Base-by-base conservation (phyloP, 2,797 vertebrate species). In the Siniperca undulata region DNA sequence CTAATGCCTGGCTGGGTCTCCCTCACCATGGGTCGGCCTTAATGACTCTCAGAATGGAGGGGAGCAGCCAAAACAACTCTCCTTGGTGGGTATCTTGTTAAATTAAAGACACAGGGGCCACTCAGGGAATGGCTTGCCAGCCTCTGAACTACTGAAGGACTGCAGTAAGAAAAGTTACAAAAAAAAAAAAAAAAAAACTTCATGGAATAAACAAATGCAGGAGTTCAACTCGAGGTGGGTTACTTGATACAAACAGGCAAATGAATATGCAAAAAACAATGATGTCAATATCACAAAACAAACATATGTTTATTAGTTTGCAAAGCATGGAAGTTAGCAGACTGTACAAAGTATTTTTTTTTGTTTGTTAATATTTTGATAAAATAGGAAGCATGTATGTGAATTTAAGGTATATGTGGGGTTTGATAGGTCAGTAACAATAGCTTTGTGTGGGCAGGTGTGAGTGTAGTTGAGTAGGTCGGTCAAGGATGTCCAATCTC, bases 241-340 rank as follows among this genome's bases (percentile, higher is more conserved):
- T 67, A 90, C 90, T 44, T 70, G 91, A 92, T 82, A 91, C 84
- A 85, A 83, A 84, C 74, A 93, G 74, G 85, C 77, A 89, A 88
- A 92, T 89, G 61, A 84, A 86, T 83, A 93, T 91, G 90, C 85
- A 93, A 93, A 50, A 92, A 80, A 69, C 81, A 82, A 81, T 48
- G 46, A 75, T 44, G 36, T 78, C 77, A 65, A 75, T 77, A 83
- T 85, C 77, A 65, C 74, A 78, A 84, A 89, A 80, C 82, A 91
- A 91, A 91, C 82, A 86, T 70, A 83, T 74, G 80, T 70, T 83
- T 52, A 83, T 85, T 59, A 52, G 66, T 81, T 78, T 82, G 75
- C 85, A 84, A 81, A 76, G 81, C 72, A 55, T 55, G 64, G 64
- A 68, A 69, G 58, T 64, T 22, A 53, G 58, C 65, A 40, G 59